Percentiles rank a stretch among this genome's conserved stretches.
Evolutionary conservation across 2,797 vertebrate genomes (phyloP).

Genomic region (Mallotus villosus): DNA sequence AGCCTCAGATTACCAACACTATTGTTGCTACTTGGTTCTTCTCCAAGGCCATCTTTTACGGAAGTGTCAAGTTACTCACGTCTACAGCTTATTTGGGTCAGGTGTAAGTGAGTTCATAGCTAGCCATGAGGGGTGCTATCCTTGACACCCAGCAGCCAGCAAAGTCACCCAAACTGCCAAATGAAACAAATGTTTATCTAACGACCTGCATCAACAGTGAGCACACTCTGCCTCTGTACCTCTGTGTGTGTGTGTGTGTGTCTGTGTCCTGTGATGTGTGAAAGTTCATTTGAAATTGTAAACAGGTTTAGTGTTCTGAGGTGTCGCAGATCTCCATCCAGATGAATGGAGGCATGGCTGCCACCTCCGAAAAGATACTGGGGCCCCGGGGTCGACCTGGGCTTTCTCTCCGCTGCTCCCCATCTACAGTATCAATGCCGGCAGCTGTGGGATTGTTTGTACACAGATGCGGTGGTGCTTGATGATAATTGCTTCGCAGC

Average conservation of each 20-base stretch:
- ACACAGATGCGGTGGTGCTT: constrained; percentile 76
- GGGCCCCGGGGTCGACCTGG: constrained; percentile 58
- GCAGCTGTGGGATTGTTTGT: constrained; percentile 80
- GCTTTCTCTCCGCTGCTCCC: constrained; percentile 49
- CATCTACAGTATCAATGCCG: constrained; percentile 67
- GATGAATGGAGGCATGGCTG: constrained; percentile 44
- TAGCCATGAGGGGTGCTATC: not conserved
- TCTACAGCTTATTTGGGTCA: constrained; percentile 10
- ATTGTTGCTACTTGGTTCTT: constrained; percentile 3
- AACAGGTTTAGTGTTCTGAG: constrained; percentile 45
- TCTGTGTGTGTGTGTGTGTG: constrained; percentile 4
- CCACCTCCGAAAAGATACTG: constrained; percentile 39
- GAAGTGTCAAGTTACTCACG: constrained; percentile 23
- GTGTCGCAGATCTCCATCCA: constrained; percentile 51
- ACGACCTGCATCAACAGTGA: constrained; percentile 20
- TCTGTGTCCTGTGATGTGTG: constrained; percentile 1
- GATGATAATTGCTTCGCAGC: constrained; percentile 77
- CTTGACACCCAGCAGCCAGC: constrained; percentile 12
- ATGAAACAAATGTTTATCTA: constrained; percentile 41
- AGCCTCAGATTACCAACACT: not conserved
- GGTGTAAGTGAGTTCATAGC: constrained; percentile 22
- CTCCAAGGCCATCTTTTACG: constrained; percentile 18
- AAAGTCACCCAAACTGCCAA: constrained; percentile 9
- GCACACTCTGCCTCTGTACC: not conserved
- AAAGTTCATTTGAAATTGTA: constrained; percentile 57